Evolutionary conservation across 2,797 vertebrate genomes (phyloP).

Genomic region (Pantherophis alleghaniensis): DNA sequence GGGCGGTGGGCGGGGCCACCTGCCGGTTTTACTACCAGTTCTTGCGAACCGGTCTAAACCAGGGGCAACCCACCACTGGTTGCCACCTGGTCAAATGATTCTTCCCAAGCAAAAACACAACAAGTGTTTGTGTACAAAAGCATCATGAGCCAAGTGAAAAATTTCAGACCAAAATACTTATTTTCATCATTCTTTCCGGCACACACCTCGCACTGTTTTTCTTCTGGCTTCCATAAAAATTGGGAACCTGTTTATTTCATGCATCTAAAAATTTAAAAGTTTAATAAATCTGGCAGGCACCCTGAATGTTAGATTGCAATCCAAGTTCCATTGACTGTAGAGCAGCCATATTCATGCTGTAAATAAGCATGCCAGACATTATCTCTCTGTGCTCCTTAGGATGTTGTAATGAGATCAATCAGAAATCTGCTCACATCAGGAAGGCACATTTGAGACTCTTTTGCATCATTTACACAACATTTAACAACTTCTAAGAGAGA

Average conservation of each 20-base stretch:
- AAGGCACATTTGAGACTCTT: constrained; percentile 37
- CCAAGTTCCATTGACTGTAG: not conserved
- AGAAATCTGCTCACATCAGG: constrained; percentile 19
- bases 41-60: too few species aligned
- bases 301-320: not conserved
- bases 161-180: not conserved
- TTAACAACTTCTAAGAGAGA: constrained; percentile 39
- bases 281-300: not conserved
- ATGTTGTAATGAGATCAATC: constrained; percentile 8
- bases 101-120: not conserved
- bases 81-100: not conserved
- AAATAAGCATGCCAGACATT: not conserved
- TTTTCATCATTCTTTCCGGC: not conserved
- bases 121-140: not conserved
- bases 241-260: not conserved
- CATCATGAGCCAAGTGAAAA: not conserved
- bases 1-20: fast-evolving
- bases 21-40: too few species aligned
- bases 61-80: too few species aligned
- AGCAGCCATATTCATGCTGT: not conserved
- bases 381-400: not conserved
- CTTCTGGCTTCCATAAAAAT: not conserved
- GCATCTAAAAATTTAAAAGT: not conserved
- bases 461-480: constrained; percentile 34
- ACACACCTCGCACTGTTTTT: not conserved